phyloP scores from a whole-genome alignment of 2,797 vertebrate genomes.

The Darevskia mixta region DNA sequence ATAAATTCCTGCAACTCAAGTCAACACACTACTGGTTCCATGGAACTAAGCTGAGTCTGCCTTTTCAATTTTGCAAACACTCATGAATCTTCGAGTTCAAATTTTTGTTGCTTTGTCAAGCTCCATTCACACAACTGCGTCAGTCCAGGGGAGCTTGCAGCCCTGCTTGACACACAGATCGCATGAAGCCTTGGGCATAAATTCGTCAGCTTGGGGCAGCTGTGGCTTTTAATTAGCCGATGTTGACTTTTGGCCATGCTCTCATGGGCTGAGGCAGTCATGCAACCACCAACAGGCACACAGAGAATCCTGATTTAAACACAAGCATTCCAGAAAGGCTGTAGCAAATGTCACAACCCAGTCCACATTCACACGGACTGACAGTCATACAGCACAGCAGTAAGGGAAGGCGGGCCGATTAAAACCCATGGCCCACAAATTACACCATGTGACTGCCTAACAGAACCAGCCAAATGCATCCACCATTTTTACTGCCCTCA shows the following conservation, averaged over 20 bases:
- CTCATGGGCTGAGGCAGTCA: neutral
- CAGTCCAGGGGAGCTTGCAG: neutral
- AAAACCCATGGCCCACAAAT: neutral
- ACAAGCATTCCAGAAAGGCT: neutral
- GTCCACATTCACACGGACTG: neutral
- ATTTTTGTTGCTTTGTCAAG: neutral
- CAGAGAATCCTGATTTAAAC: neutral
- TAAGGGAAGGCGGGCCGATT: neutral
- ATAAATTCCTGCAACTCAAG: neutral
- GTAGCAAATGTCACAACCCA: neutral
- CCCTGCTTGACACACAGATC: neutral
- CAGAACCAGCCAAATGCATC: neutral
- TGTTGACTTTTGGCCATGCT: neutral
- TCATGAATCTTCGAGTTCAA: neutral
- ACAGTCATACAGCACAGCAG: neutral
- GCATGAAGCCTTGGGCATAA: neutral
- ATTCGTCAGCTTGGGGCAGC: neutral
- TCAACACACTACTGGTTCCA: neutral
- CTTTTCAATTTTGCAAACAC: neutral
- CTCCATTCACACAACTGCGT: neutral
- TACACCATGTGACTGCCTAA: neutral
- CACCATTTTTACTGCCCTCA: neutral
- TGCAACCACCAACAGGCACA: neutral
- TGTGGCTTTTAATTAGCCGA: neutral
- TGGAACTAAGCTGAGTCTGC: neutral